phyloP scores from a whole-genome alignment of 2,113 vertebrate genomes.

The Elanus axillaris region DNA sequence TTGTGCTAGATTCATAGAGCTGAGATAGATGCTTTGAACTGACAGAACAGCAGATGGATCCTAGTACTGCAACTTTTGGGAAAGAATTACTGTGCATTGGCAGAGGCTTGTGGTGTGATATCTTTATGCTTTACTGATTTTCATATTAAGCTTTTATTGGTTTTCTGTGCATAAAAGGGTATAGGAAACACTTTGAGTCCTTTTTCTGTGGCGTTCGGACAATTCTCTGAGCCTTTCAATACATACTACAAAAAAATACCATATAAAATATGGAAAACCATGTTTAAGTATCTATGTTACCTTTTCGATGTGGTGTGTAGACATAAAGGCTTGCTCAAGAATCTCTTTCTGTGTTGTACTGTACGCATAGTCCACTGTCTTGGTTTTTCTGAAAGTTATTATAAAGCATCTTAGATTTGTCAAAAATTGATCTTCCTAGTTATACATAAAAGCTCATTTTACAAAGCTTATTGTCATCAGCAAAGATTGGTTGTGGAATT shows the following conservation, averaged over 20 bases:
- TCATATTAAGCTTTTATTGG: neutral
- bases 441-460: neutral
- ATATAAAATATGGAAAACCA: neutral
- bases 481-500: neutral
- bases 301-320: neutral
- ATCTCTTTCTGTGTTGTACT: neutral
- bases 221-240: neutral
- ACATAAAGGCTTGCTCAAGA: neutral
- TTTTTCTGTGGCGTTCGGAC: neutral
- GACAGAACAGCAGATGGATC: neutral
- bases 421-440: neutral
- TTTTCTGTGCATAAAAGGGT: neutral
- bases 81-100: neutral
- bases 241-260: neutral
- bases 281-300: neutral
- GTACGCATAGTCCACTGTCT: rapidly evolving
- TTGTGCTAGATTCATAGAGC: neutral
- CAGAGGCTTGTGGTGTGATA: neutral
- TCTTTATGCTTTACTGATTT: neutral
- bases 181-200: neutral
- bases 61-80: neutral
- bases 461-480: neutral
- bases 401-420: neutral
- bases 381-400: neutral
- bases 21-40: neutral